Evolutionary conservation across 1,140 invertebrate genomes (phyloP).

Genomic region (Brachionus plicatilis): DNA sequence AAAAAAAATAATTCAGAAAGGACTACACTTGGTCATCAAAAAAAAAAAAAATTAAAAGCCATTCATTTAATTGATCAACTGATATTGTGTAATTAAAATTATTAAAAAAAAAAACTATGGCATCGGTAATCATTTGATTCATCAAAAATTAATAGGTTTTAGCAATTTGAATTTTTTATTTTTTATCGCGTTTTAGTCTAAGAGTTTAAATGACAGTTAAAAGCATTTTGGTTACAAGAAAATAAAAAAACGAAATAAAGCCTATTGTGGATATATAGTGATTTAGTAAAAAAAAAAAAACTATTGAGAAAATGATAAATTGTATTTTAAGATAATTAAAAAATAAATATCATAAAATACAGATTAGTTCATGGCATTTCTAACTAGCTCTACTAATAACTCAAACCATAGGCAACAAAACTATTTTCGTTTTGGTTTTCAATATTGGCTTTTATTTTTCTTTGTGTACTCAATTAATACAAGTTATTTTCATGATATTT

Average conservation of each 20-base stretch:
- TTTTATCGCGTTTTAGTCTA: neutral
- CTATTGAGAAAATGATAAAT: neutral
- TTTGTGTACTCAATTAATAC: neutral
- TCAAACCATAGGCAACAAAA: neutral
- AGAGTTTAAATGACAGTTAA: neutral
- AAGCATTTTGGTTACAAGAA: neutral
- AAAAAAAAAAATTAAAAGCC: no score
- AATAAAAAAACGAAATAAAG: neutral
- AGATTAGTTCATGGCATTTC: constrained; percentile 15
- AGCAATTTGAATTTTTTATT: neutral
- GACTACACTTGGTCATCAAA: no score
- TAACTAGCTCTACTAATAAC: neutral
- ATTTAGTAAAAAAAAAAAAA: neutral
- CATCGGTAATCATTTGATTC: neutral
- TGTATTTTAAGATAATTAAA: constrained; percentile 17
- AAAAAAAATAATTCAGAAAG: no score
- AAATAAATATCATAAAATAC: constrained; percentile 18
- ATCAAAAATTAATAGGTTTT: neutral
- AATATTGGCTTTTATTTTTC: neutral
- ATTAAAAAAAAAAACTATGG: neutral
- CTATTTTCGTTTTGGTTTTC: neutral
- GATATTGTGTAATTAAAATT: neutral
- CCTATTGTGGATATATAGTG: neutral
- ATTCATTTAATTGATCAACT: neutral
- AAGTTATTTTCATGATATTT: neutral